Evolutionary conservation across 2,113 vertebrate species (phyloP).

Genomic region (Campylomormyrus numenius): DNA sequence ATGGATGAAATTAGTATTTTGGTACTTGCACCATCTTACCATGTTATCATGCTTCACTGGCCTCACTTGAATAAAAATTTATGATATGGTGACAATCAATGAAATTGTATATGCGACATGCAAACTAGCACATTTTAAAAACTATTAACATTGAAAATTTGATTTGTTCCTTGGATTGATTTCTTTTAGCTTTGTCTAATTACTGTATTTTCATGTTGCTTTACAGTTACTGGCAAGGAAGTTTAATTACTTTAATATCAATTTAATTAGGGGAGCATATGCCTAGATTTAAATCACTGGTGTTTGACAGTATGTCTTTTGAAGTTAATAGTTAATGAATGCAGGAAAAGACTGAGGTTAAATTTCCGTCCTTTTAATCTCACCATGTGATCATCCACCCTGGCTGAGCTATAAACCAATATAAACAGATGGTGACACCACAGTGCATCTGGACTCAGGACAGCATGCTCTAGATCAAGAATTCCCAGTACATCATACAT

Average conservation of each 20-base stretch:
- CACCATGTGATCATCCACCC: neutral
- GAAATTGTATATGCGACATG: neutral
- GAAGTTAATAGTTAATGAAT: constrained; percentile 8
- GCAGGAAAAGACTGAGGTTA: neutral
- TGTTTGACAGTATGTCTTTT: neutral
- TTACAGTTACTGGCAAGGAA: neutral
- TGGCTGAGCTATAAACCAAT: neutral
- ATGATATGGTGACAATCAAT: neutral
- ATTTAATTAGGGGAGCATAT: neutral
- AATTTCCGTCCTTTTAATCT: neutral
- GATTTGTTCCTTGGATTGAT: neutral
- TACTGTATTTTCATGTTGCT: neutral
- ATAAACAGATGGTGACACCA: constrained; percentile 6
- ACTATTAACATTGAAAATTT: neutral
- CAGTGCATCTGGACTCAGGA: neutral
- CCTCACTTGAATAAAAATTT: neutral
- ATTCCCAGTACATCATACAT: neutral
- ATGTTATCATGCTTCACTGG: neutral
- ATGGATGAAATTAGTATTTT: neutral
- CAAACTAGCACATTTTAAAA: neutral
- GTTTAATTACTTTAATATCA: constrained; percentile 6
- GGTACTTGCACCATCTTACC: neutral
- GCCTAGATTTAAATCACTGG: neutral
- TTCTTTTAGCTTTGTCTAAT: neutral
- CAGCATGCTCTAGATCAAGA: neutral